These are phyloP conservation scores for Callosobruchus maculatus DNA, from an alignment of 2,888 invertebrate species.

Conservation along the genomic window DNA sequence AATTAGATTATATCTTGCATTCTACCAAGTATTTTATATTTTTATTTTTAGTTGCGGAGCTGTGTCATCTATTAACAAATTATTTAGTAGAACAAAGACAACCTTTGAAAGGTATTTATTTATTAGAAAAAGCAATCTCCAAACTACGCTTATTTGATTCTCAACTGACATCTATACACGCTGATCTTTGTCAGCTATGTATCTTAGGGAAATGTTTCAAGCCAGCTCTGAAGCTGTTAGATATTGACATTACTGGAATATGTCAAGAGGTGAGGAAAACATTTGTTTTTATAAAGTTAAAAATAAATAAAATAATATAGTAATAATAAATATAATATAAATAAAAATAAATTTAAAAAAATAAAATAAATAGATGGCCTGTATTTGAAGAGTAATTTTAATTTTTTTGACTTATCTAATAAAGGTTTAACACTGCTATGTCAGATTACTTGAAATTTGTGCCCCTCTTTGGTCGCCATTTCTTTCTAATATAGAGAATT, in stretches of 20 bases:
- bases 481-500: too few species aligned
- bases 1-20: background rate
- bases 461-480: too few species aligned
- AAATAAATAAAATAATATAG: too few species aligned
- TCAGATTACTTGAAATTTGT: too few species aligned
- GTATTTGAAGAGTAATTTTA: too few species aligned
- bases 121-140: constrained; percentile 78
- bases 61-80: constrained; percentile 80
- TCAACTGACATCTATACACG: constrained; percentile 91
- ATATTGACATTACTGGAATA: constrained; percentile 89
- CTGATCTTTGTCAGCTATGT: constrained; percentile 89
- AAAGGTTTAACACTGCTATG: too few species aligned
- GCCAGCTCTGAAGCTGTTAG: constrained; percentile 82
- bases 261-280: constrained; percentile 66
- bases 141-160: constrained; percentile 85
- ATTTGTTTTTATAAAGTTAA: too few species aligned
- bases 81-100: constrained; percentile 74
- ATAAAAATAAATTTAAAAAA: too few species aligned
- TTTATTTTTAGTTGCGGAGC: constrained; percentile 71
- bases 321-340: too few species aligned
- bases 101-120: constrained; percentile 78
- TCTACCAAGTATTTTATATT: too few species aligned
- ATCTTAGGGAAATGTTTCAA: constrained; percentile 88
- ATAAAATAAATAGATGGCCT: too few species aligned
- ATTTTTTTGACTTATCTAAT: too few species aligned